These are phyloP conservation scores for Eleginops maclovinus DNA, from an alignment of 2,113 vertebrate genomes.

Conservation along the genomic window DNA sequence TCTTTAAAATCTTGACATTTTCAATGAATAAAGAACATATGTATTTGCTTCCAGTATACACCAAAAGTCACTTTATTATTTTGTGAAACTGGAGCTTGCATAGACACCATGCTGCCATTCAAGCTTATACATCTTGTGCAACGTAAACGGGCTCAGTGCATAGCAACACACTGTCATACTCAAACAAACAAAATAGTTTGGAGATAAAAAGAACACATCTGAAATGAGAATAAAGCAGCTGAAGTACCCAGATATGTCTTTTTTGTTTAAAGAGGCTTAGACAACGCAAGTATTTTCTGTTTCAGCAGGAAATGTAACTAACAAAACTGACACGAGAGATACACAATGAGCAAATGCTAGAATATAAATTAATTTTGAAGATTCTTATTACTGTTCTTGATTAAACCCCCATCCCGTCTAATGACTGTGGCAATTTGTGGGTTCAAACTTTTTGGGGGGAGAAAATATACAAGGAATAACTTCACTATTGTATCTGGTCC, in stretches of 20 bases:
- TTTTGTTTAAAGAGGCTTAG: constrained; percentile 59
- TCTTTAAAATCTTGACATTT: no score
- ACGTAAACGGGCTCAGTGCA: constrained; percentile 38
- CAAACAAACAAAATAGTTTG: constrained; percentile 54
- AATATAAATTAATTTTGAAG: not conserved
- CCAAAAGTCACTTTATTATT: not conserved
- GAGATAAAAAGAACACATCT: constrained; percentile 56
- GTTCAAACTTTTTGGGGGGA: no score
- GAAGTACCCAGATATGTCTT: constrained; percentile 60
- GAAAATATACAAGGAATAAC: no score
- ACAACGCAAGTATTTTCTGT: constrained; percentile 34
- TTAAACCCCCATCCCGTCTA: not conserved
- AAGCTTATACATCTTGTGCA: constrained; percentile 47
- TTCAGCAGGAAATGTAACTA: constrained; percentile 34
- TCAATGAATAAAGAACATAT: no score
- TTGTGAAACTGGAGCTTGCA: not conserved
- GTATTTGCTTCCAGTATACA: no score
- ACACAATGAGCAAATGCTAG: not conserved
- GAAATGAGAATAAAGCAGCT: constrained; percentile 39
- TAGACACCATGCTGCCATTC: constrained; percentile 43
- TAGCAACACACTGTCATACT: constrained; percentile 20
- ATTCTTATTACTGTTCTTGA: not conserved
- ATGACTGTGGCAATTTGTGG: not conserved
- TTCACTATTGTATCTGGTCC: not conserved
- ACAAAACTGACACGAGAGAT: constrained; percentile 42